These are phyloP conservation scores for Elephantulus edwardii DNA, from an alignment of 2,113 vertebrate species.

Conservation along the genomic window DNA sequence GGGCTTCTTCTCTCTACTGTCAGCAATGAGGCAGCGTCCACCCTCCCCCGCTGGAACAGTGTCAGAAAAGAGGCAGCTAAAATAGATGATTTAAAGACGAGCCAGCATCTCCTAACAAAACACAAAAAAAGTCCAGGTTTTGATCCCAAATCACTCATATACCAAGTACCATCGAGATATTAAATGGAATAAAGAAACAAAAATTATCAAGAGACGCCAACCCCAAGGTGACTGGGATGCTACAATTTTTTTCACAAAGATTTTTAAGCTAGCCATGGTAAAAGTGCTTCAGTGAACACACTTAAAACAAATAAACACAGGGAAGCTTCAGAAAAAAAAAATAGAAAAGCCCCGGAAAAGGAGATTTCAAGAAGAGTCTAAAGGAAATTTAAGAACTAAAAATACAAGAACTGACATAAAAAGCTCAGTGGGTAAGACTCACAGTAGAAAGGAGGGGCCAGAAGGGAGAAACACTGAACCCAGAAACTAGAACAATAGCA, in stretches of 20 bases:
- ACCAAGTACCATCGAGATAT: neutral
- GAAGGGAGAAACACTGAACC: neutral
- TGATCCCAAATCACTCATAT: neutral
- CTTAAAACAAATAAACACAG: neutral
- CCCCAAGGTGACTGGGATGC: neutral
- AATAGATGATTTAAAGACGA: neutral
- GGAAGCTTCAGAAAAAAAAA: neutral
- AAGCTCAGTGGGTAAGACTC: neutral
- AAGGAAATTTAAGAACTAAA: neutral
- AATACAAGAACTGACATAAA: neutral
- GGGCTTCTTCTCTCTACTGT: neutral
- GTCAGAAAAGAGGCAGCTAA: neutral
- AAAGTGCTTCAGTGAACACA: neutral
- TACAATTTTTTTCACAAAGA: neutral
- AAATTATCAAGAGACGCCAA: neutral
- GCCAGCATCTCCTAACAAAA: neutral
- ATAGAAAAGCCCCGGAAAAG: neutral
- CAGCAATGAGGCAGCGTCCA: neutral
- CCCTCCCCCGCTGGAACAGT: neutral
- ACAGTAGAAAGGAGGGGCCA: neutral
- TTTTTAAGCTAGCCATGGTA: neutral
- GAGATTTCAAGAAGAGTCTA: neutral
- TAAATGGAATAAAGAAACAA: neutral
- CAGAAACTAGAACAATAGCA: neutral
- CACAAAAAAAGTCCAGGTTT: neutral